Conservation (phyloP, 2,888 invertebrate species). For the Cerceris ruficornis region DNA sequence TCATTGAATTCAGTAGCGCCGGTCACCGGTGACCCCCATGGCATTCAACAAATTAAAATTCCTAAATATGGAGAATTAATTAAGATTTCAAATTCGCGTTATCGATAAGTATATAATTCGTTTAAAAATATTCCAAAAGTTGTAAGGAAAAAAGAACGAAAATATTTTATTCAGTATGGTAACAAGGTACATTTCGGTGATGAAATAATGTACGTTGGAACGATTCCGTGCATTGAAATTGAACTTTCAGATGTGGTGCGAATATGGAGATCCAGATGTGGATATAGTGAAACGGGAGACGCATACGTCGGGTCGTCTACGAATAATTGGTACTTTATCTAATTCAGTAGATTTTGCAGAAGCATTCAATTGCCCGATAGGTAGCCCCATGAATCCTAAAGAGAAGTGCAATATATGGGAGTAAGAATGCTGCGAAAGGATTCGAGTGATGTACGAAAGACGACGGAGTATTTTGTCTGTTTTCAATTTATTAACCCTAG, state of each 20-base stretch:
- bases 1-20: too few species aligned
- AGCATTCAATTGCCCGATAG: constrained; percentile 51
- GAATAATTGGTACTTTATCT: constrained; percentile 46
- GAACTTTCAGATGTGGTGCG: constrained; percentile 51
- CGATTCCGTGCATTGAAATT: not conserved
- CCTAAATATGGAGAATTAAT: too few species aligned
- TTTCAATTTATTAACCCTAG: too few species aligned
- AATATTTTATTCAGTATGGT: not conserved
- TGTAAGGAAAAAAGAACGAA: too few species aligned
- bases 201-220: not conserved
- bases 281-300: constrained; percentile 6
- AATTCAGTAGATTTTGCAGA: constrained; percentile 55
- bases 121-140: too few species aligned
- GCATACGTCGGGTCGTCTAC: constrained; percentile 36
- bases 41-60: too few species aligned
- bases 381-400: constrained; percentile 58
- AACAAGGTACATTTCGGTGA: not conserved
- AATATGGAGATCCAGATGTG: not conserved
- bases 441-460: not conserved
- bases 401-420: constrained; percentile 58
- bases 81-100: too few species aligned
- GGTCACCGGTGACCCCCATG: too few species aligned
- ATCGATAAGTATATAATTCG: too few species aligned
- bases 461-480: not conserved
- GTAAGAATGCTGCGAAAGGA: constrained; percentile 12